Percentiles rank a stretch among this genome's conserved stretches.
These are phyloP conservation scores for Operophtera brumata DNA, from an alignment of 2,888 invertebrate genomes.

Conservation along the genomic window DNA sequence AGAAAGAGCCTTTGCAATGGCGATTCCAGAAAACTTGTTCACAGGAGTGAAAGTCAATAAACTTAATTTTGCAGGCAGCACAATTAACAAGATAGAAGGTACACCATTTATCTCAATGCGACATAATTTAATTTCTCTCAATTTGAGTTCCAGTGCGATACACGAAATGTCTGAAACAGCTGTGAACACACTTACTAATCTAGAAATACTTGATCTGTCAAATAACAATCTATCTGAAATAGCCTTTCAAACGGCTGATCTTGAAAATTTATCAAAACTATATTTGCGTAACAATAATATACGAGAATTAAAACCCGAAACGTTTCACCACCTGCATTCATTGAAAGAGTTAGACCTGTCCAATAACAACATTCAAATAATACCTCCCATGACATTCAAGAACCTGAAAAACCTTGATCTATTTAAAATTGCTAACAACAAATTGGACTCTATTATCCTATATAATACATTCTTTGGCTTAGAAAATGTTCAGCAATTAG, in stretches of 20 bases:
- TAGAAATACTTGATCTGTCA: conserved; percentile 10
- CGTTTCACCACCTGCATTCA: conserved; percentile 3
- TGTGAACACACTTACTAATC: conserved; percentile 1
- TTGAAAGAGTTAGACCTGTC: conserved; percentile 14
- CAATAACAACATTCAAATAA: conserved; percentile 4
- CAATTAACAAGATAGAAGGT: conserved; percentile 4
- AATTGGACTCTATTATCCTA: neutral
- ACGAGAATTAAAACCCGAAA: conserved; percentile 2
- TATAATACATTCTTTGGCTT: conserved; percentile 15
- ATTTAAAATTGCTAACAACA: conserved; percentile 1
- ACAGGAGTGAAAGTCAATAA: neutral
- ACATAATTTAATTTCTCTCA: neutral
- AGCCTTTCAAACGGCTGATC: conserved; percentile 3
- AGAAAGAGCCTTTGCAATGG: neutral
- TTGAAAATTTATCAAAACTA: conserved; percentile 7
- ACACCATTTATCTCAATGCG: conserved; percentile 6
- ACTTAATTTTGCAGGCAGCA: conserved; percentile 13
- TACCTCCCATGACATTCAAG: conserved; percentile 11
- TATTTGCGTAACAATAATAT: conserved; percentile 7
- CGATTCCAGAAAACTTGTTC: neutral
- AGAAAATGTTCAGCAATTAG: conserved; percentile 12
- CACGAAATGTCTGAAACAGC: conserved; percentile 10
- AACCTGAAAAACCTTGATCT: conserved; percentile 5
- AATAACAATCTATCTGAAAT: conserved; percentile 11
- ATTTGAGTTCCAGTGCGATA: conserved; percentile 9